A percentile compares a stretch with the other conserved stretches of the same genome.
phyloP scores from a whole-genome alignment of 2,888 invertebrate species.

The Dasysyrphus tricinctus region DNA sequence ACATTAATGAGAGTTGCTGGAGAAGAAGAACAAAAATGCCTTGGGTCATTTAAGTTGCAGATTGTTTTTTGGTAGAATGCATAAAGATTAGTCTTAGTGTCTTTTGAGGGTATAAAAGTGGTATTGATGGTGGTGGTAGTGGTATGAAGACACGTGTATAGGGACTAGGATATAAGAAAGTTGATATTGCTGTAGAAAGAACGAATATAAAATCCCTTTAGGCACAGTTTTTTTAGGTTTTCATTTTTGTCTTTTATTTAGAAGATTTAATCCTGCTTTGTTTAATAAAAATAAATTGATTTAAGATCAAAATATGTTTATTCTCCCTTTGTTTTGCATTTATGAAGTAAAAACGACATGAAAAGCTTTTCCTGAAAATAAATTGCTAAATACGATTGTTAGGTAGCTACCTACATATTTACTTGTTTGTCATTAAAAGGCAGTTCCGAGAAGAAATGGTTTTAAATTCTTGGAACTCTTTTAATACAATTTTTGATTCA shows the following conservation, averaged over 20 bases:
- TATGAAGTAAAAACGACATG: too few species aligned
- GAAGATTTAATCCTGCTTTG: too few species aligned
- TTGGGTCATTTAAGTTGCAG: slow-evolving; percentile 4
- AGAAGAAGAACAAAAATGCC: slow-evolving; percentile 11
- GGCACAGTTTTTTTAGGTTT: background rate
- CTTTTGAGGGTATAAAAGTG: background rate
- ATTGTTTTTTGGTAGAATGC: slow-evolving; percentile 11
- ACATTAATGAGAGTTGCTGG: background rate
- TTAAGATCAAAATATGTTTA: too few species aligned
- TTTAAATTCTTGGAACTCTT: too few species aligned
- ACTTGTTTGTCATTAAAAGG: too few species aligned
- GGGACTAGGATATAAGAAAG: background rate
- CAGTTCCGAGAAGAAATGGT: too few species aligned
- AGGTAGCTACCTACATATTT: too few species aligned
- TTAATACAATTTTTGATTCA: too few species aligned
- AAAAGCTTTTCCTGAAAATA: too few species aligned
- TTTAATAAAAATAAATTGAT: too few species aligned
- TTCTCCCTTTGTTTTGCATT: too few species aligned
- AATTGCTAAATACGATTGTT: too few species aligned
- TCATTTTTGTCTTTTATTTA: background rate
- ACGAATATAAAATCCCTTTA: background rate
- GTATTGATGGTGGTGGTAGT: background rate
- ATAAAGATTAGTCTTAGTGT: background rate
- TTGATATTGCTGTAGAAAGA: background rate
- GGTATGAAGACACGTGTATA: background rate